A percentile compares a stretch with the other conserved stretches of the same genome.
Conservation (phyloP, 2,888 invertebrate genomes). For the Phragmatobia fuliginosa region DNA sequence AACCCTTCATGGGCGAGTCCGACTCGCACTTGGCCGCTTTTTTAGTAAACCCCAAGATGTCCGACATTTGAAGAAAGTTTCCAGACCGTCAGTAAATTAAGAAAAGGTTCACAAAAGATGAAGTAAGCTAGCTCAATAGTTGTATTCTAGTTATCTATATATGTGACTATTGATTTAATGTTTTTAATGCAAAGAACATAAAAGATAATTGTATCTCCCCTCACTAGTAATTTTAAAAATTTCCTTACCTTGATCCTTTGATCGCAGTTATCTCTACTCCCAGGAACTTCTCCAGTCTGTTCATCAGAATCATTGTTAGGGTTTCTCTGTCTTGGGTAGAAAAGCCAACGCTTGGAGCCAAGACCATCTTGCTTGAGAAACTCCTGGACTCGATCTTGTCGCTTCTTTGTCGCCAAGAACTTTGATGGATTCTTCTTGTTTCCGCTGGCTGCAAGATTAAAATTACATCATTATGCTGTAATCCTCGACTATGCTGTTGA, state of each 20-base stretch:
- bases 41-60: no score
- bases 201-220: no score
- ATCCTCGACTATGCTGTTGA: not conserved
- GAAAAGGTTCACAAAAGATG: no score
- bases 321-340: slow-evolving; percentile 68
- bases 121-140: no score
- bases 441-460: slow-evolving; percentile 67
- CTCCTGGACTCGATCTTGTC: slow-evolving; percentile 75
- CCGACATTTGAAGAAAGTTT: no score
- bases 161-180: no score
- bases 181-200: no score
- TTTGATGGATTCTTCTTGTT: slow-evolving; percentile 72
- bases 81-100: no score
- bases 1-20: no score
- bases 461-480: not conserved
- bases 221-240: no score
- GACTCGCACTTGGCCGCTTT: no score
- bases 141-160: no score
- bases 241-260: slow-evolving; percentile 67
- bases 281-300: slow-evolving; percentile 39
- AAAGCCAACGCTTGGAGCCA: slow-evolving; percentile 78
- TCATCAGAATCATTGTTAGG: slow-evolving; percentile 46
- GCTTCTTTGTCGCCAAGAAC: slow-evolving; percentile 75
- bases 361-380: slow-evolving; percentile 76
- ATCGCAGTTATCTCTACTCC: slow-evolving; percentile 66